These are phyloP conservation scores for Pammene aurita DNA, from an alignment of 2,888 invertebrate species.

Conservation along the genomic window DNA sequence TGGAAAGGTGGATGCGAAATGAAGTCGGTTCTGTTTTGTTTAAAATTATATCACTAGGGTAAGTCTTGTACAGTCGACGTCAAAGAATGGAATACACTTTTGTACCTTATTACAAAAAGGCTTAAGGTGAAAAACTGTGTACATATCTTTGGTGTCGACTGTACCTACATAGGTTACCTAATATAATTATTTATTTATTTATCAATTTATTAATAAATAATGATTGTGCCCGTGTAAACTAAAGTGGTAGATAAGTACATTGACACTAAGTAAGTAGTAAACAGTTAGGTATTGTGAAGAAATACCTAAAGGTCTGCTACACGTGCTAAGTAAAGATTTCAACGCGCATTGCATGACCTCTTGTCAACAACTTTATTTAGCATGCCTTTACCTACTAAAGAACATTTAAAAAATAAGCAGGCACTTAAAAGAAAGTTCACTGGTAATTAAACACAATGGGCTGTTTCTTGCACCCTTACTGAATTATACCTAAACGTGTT, in stretches of 20 bases:
- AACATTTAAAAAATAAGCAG: not conserved
- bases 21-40: too few relatives aligned
- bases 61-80: too few relatives aligned
- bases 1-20: too few relatives aligned
- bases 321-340: slow-evolving; percentile 55
- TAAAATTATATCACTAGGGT: too few relatives aligned
- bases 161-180: not conserved
- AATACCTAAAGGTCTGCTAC: not conserved
- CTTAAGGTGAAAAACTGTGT: too few relatives aligned
- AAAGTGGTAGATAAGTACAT: not conserved
- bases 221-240: too few relatives aligned
- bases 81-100: too few relatives aligned
- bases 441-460: slow-evolving; percentile 2
- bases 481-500: slow-evolving; percentile 23
- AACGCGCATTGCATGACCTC: slow-evolving; percentile 51
- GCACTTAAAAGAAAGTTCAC: not conserved
- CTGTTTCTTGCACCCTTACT: slow-evolving; percentile 18
- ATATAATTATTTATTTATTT: too few relatives aligned
- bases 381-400: not conserved
- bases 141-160: too few relatives aligned
- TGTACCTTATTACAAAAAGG: too few relatives aligned
- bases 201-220: too few relatives aligned
- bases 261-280: not conserved
- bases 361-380: slow-evolving; percentile 19
- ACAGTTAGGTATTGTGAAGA: not conserved